Evolutionary conservation across 2,888 invertebrate genomes (phyloP).

Genomic region (Pseudococcus longispinus): DNA sequence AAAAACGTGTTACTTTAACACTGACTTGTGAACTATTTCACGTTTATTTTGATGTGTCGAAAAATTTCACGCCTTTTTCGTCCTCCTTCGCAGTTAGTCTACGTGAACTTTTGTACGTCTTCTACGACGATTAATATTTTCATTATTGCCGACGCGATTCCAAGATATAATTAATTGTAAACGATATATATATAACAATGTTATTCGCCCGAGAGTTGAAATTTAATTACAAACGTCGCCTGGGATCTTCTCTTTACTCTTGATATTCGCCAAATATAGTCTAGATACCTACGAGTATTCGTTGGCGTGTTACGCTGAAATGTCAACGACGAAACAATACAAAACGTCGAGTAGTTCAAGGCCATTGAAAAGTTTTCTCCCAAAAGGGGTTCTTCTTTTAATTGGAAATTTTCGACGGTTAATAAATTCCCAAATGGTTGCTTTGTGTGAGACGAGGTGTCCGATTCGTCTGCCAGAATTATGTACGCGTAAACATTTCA

Average conservation of each 20-base stretch:
- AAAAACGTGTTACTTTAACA: not conserved
- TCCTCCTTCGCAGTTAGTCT: no score
- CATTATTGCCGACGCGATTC: not conserved
- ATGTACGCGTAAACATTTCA: no score
- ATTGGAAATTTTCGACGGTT: not conserved
- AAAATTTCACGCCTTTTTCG: not conserved
- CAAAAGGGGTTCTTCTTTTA: not conserved
- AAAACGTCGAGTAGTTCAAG: not conserved
- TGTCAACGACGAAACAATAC: not conserved
- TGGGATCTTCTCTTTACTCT: not conserved
- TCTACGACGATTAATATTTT: not conserved
- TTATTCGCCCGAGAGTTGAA: not conserved
- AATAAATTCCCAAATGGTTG: not conserved
- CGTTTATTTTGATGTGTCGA: not conserved
- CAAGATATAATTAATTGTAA: not conserved
- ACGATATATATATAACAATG: not conserved
- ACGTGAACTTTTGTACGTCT: not conserved
- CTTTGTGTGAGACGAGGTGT: no score
- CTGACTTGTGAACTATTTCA: not conserved
- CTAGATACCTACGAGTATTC: not conserved
- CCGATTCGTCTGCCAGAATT: no score
- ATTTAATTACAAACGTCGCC: slow-evolving; percentile 19
- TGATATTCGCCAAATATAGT: not conserved
- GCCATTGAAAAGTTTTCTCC: not conserved
- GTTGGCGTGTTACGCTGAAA: not conserved